Conservation (phyloP, 2,888 invertebrate genomes). For the Brachypalpus laphriformis region DNA sequence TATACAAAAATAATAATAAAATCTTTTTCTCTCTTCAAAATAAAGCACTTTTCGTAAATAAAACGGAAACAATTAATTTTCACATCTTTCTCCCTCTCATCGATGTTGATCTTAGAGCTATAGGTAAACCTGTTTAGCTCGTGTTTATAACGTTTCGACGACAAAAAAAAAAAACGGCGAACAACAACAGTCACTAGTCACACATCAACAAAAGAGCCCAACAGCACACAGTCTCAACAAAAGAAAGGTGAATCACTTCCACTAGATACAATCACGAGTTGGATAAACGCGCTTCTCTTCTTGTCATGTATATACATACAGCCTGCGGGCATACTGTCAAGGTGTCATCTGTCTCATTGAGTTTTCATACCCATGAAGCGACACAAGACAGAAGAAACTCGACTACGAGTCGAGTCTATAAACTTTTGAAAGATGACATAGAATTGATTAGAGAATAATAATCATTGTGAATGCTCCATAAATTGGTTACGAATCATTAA, state of each 20-base stretch:
- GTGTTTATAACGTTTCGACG: conserved; percentile 49
- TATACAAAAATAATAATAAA: background rate
- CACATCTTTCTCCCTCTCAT: conserved; percentile 46
- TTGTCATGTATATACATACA: background rate
- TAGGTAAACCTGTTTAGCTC: conserved; percentile 59
- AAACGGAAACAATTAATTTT: conserved; percentile 66
- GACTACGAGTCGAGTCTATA: conserved; percentile 18
- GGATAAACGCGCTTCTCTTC: background rate
- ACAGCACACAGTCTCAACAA: conserved; percentile 6
- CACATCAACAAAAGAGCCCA: conserved; percentile 24
- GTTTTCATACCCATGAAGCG: background rate
- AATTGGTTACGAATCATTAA: conserved; percentile 48
- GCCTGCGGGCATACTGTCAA: conserved; percentile 44
- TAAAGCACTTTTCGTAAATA: conserved; percentile 4
- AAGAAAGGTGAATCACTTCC: conserved; percentile 35
- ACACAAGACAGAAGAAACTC: background rate
- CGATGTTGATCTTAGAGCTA: conserved; percentile 23
- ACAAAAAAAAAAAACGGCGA: conserved; percentile 34
- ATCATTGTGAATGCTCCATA: conserved; percentile 22
- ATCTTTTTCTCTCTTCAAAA: background rate
- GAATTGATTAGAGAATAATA: conserved; percentile 48
- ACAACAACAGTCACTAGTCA: conserved; percentile 29
- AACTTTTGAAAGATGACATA: conserved; percentile 47
- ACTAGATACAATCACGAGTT: background rate
- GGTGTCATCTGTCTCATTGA: conserved; percentile 40